Percentiles rank a stretch among this genome's conserved stretches.
phyloP scores from a whole-genome alignment of 1,140 invertebrate species.

The Drosophila kikkawai region DNA sequence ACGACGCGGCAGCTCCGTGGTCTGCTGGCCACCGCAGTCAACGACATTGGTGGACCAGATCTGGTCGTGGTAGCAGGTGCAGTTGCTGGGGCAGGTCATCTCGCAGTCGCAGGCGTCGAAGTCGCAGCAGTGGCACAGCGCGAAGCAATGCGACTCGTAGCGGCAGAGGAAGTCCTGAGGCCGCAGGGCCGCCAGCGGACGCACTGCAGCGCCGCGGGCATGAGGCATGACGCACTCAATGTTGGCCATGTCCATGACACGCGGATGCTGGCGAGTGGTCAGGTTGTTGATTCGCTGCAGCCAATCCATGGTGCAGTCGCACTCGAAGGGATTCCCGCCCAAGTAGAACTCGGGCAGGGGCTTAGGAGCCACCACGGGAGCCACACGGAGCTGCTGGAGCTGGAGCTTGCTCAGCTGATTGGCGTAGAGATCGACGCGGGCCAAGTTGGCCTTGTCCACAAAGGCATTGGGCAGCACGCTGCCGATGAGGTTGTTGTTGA shows the following conservation, averaged over 20 bases:
- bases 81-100: slow-evolving; percentile 96
- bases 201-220: slow-evolving; percentile 89
- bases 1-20: slow-evolving; percentile 91
- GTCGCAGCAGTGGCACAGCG: slow-evolving; percentile 96
- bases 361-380: slow-evolving; percentile 88
- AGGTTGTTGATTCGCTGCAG: slow-evolving; percentile 94
- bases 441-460: slow-evolving; percentile 92
- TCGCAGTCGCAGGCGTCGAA: slow-evolving; percentile 98
- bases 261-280: slow-evolving; percentile 92
- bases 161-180: slow-evolving; percentile 94
- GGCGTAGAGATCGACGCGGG: slow-evolving; percentile 94
- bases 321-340: slow-evolving; percentile 95
- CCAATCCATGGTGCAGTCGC: slow-evolving; percentile 97
- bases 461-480: slow-evolving; percentile 93
- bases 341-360: slow-evolving; percentile 94
- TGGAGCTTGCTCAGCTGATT: slow-evolving; percentile 94
- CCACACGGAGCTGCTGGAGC: slow-evolving; percentile 91
- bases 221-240: slow-evolving; percentile 94
- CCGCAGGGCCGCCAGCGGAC: slow-evolving; percentile 89
- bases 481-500: slow-evolving; percentile 95
- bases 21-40: slow-evolving; percentile 92
- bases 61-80: slow-evolving; percentile 96
- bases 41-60: slow-evolving; percentile 97
- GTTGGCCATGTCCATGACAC: slow-evolving; percentile 94
- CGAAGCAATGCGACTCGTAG: slow-evolving; percentile 96